A percentile compares a stretch with the other conserved stretches of the same genome.
Evolutionary conservation across 30 jellyfish, hydroid and myxozoan genomes (phyloP).

Genomic region (Rhopilema esculentum): DNA sequence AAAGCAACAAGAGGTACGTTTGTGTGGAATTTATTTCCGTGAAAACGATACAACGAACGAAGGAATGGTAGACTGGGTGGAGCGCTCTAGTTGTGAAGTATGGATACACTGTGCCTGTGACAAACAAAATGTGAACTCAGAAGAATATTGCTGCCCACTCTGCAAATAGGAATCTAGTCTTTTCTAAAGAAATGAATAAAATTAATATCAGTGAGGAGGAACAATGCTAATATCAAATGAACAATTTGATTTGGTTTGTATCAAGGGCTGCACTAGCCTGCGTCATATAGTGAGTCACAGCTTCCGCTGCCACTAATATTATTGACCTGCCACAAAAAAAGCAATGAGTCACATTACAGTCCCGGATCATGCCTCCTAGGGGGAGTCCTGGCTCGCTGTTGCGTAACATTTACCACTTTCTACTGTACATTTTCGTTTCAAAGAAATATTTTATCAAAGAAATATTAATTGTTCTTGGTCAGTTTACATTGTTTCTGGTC

Average conservation of each 20-base stretch:
- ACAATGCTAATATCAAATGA: background rate
- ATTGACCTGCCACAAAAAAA: background rate
- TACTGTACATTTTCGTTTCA: background rate
- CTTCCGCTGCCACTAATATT: background rate
- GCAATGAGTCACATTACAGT: background rate
- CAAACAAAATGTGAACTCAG: background rate
- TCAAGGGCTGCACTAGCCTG: background rate
- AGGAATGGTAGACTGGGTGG: background rate
- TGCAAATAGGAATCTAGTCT: background rate
- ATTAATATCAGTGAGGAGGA: background rate
- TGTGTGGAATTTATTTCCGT: background rate
- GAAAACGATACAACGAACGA: background rate
- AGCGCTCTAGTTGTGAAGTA: background rate
- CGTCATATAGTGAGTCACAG: background rate
- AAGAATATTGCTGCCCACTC: background rate
- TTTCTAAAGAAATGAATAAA: background rate
- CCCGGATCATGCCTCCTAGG: background rate
- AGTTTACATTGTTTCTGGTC: background rate
- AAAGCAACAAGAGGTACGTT: constrained; percentile 4
- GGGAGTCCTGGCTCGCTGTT: background rate
- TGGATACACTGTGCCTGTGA: background rate
- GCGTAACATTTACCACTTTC: background rate
- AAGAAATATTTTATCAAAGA: background rate
- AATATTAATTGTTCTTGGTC: background rate
- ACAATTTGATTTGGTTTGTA: background rate